phyloP scores from a whole-genome alignment of 2,888 invertebrate species.

The Quadroppia sp. region DNA sequence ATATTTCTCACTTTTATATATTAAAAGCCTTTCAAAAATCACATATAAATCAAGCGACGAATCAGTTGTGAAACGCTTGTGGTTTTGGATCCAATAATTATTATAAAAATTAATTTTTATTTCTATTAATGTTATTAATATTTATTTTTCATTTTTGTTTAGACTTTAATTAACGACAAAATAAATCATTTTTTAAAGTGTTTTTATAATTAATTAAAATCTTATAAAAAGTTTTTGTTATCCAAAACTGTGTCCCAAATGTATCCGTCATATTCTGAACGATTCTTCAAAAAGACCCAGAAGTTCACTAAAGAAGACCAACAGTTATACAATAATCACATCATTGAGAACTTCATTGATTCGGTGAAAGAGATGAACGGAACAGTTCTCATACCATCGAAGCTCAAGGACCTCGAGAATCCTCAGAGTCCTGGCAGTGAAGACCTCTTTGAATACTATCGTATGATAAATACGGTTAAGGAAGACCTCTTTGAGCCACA shows the following conservation, averaged over 20 bases:
- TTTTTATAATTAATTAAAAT: background rate
- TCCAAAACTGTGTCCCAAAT: background rate
- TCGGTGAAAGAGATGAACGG: constrained; percentile 41
- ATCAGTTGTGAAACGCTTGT: no score
- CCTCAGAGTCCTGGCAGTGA: constrained; percentile 1
- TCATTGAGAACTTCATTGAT: constrained; percentile 40
- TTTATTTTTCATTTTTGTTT: no score
- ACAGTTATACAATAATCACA: constrained; percentile 38
- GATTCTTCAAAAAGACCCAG: no score
- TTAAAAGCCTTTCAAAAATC: background rate
- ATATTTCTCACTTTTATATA: background rate
- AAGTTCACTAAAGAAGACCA: constrained; percentile 36
- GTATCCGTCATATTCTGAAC: background rate
- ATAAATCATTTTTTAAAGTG: background rate
- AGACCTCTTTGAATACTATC: constrained; percentile 39
- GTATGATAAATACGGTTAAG: constrained; percentile 39
- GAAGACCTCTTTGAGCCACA: constrained; percentile 39
- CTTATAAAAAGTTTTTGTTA: background rate
- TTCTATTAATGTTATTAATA: no score
- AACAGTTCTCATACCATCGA: constrained; percentile 39
- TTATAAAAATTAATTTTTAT: no score
- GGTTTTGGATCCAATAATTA: background rate
- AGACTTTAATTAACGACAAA: background rate
- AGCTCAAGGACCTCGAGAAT: constrained; percentile 35
- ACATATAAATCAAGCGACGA: no score